phyloP scores from a whole-genome alignment of 2,113 vertebrate genomes.

The Gasterosteus aculeatus region DNA sequence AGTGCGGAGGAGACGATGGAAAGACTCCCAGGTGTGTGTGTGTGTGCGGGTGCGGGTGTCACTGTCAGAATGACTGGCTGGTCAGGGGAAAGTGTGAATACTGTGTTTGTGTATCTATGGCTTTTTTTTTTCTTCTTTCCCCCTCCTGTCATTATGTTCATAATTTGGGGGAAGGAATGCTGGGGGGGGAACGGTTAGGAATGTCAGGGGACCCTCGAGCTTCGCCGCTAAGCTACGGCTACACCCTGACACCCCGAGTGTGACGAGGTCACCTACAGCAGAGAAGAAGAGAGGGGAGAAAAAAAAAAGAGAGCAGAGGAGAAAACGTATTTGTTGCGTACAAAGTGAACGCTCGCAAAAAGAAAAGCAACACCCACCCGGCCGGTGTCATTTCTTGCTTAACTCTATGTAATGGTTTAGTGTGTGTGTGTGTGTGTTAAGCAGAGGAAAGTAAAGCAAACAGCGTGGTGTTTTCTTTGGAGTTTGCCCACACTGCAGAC shows the following conservation, averaged over 20 bases:
- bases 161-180: constrained; percentile 59
- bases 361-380: constrained; percentile 29
- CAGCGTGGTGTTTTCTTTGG: constrained; percentile 70
- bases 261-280: constrained; percentile 62
- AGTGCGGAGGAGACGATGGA: constrained; percentile 46
- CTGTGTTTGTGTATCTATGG: constrained; percentile 61
- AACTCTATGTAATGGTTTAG: constrained; percentile 53
- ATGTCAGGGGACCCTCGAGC: constrained; percentile 40
- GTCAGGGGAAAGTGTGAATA: constrained; percentile 57
- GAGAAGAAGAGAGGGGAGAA: constrained; percentile 1
- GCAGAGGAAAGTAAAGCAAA: constrained; percentile 65
- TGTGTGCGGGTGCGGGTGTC: constrained; percentile 10
- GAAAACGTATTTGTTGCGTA: neutral
- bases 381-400: constrained; percentile 47
- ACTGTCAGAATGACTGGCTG: constrained; percentile 43
- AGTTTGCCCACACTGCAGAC: constrained; percentile 51
- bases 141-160: constrained; percentile 48
- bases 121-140: neutral
- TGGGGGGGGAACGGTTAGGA: constrained; percentile 23
- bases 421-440: constrained; percentile 15
- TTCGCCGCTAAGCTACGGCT: constrained; percentile 19
- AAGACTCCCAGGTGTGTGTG: constrained; percentile 46
- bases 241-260: constrained; percentile 16
- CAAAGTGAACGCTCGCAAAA: neutral
- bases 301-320: neutral